Base-by-base conservation (phyloP, 2,888 invertebrate genomes). In the Acronicta alni region DNA sequence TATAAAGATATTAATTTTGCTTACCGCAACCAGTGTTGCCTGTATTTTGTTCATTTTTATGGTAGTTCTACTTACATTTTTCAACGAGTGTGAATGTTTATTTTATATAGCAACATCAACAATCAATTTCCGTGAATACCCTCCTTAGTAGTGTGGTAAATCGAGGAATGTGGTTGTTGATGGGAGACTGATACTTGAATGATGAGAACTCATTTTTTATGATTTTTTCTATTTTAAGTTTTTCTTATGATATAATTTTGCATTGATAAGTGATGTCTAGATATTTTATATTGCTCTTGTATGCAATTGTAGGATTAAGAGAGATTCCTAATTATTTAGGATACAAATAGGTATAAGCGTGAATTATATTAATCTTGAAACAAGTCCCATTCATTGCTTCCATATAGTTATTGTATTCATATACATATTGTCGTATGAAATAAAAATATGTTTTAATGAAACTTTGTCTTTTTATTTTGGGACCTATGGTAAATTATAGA, bases 341-440 rank as follows among this genome's bases (percentile, higher is more conserved):
- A 69, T 62, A 57, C 45, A 52, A 43, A 46, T 75, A 60, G 63
- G 26, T 45, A 32, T 75, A 75, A 72, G 72, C 73, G 65, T 77
- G 74, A 78, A 74, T 60, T 76, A 69, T 72, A 67, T 71, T 75
- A 78, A 73, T 80, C 67, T 77, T 79, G 68, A 80, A 81, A 74
- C 74, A 81, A 84, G 90, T 90, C 90, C 91, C 91, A 88, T 90
- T 83, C 78, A 82, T 89, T 89, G 93, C 93, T 93, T 93, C 93
- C 93, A 92, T 84, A 83, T 74, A 73, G 77, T 70, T 67, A 87
- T 85, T 89, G 84, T 91, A 91, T 90, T 88, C 87, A 85, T 89
- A 86, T 90, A 90, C 85, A 89, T 87, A 81, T 87, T 88, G 85
- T 87, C 85, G 81, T 89, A 84, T 78, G 82, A 83, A 89, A 89